A percentile compares a stretch with the other conserved stretches of the same genome.
Evolutionary conservation across 2,888 invertebrate genomes (phyloP).

Genomic region (Yponomeuta sedellus): DNA sequence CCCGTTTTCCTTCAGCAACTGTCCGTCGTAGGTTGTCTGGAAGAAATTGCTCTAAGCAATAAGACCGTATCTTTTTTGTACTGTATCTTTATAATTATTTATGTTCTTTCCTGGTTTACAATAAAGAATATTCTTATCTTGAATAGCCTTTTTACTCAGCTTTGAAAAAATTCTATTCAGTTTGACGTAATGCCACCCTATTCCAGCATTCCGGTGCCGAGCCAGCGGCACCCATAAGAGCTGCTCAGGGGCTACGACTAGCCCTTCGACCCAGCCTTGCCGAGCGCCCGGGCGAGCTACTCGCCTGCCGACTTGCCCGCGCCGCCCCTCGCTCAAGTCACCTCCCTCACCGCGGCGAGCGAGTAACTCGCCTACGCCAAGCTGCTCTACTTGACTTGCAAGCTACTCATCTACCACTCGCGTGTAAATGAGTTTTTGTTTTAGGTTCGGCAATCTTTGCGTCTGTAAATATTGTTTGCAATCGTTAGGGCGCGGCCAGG

Average conservation of each 20-base stretch:
- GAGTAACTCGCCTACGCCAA: background rate
- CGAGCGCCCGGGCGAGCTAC: slow-evolving; percentile 7
- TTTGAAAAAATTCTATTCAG: no score
- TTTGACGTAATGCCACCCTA: background rate
- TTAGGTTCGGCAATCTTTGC: background rate
- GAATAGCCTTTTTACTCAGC: no score
- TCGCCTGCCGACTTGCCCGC: background rate
- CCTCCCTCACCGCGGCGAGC: background rate
- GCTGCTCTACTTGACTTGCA: background rate
- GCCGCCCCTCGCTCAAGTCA: background rate
- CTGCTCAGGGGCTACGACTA: slow-evolving; percentile 36
- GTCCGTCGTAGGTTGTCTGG: no score
- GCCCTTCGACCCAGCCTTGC: slow-evolving; percentile 21
- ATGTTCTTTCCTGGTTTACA: no score
- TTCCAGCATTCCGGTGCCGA: slow-evolving; percentile 59
- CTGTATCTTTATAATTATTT: no score
- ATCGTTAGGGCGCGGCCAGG: background rate
- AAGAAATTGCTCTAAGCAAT: no score
- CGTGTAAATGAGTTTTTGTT: background rate
- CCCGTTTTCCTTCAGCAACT: no score
- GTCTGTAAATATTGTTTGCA: background rate
- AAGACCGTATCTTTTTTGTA: no score
- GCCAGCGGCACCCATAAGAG: slow-evolving; percentile 59
- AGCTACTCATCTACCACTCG: background rate
- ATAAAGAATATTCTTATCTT: no score